Conservation (phyloP, 2,888 invertebrate species). For the Ormyrus labotus region DNA sequence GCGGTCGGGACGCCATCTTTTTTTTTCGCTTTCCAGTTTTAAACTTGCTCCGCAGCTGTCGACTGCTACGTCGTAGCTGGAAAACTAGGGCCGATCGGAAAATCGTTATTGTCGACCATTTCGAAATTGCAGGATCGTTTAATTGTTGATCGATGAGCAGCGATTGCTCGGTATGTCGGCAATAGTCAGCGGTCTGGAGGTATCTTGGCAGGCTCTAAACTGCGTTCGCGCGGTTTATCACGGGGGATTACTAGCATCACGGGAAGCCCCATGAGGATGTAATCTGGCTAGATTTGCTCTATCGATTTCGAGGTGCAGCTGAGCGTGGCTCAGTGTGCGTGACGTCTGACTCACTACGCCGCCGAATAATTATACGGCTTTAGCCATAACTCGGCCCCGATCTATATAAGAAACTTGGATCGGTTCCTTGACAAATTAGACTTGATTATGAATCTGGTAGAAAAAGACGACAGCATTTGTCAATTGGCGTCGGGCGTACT, state of each 20-base stretch:
- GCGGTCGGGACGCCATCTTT: background rate
- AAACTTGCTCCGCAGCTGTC: background rate
- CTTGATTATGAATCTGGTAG: too few relatives aligned
- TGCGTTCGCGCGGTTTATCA: constrained; percentile 63
- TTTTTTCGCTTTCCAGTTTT: constrained; percentile 2
- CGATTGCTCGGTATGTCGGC: too few relatives aligned
- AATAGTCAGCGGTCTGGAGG: too few relatives aligned
- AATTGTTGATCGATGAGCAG: too few relatives aligned
- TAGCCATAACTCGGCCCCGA: constrained; percentile 13
- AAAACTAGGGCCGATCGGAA: background rate
- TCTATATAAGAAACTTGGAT: too few relatives aligned
- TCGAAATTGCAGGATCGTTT: too few relatives aligned
- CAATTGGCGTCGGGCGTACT: too few relatives aligned
- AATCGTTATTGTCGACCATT: too few relatives aligned
- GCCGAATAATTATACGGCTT: constrained; percentile 32
- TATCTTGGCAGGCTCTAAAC: constrained; percentile 56
- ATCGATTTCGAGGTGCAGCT: constrained; percentile 74
- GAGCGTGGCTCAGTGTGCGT: constrained; percentile 52
- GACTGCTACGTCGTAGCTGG: too few relatives aligned
- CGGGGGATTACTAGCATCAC: constrained; percentile 70
- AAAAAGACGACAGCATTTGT: too few relatives aligned
- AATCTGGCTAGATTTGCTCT: constrained; percentile 74
- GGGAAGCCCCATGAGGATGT: constrained; percentile 74
- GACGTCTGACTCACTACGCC: constrained; percentile 49
- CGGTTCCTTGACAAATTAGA: too few relatives aligned